Evolutionary conservation across 1,140 invertebrate genomes (phyloP), one percentile per base, ranked within the genome.

Genomic region (Zaprionus capensis): DNA sequence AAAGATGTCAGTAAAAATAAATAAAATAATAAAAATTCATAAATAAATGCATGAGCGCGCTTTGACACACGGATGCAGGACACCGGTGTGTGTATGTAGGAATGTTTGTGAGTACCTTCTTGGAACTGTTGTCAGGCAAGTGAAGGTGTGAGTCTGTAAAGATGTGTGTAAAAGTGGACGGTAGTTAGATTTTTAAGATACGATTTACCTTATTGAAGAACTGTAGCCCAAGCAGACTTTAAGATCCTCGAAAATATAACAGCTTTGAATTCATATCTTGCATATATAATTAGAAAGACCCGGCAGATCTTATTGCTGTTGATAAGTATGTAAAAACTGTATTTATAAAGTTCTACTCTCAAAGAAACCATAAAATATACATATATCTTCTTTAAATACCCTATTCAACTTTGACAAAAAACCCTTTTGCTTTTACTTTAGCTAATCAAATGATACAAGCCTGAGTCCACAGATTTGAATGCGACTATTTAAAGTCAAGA

Each of bases 1-100:
- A 69, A 56, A 69, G 68, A 82, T 76, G 69, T 59, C 76, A 79
- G 34, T 14, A 67, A 71, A 71, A 71, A 83, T 87, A 84, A 81
- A 87, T 68, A 76, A 86, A 78, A 83, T 81, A 78, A 81, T 88
- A 83, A 88, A 84, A 87, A 83, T 76, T 83, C 84, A 88, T 88
- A 87, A 87, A 87, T 87, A 68, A 84, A 87, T 88, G 83, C 83
- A 76, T 75, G 84, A 87, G 84, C 63, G 83, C 83, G 73, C 75
- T 77, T 87, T 87, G 80, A 88, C 84, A 88, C 77, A 87, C 80
- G 83, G 84, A 87, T 80, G 84, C 87, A 80, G 41, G 80, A 57
- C 67, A 74, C 84, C 73, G 84, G 83, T 72, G 63, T 79, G 59
- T 65, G 36, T 53, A 49, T 72, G 28, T 58, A 14, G 57, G 56